Percentiles rank a stretch among this genome's conserved stretches.
phyloP scores from a whole-genome alignment of 2,797 vertebrate species.

The Xenopus petersii region DNA sequence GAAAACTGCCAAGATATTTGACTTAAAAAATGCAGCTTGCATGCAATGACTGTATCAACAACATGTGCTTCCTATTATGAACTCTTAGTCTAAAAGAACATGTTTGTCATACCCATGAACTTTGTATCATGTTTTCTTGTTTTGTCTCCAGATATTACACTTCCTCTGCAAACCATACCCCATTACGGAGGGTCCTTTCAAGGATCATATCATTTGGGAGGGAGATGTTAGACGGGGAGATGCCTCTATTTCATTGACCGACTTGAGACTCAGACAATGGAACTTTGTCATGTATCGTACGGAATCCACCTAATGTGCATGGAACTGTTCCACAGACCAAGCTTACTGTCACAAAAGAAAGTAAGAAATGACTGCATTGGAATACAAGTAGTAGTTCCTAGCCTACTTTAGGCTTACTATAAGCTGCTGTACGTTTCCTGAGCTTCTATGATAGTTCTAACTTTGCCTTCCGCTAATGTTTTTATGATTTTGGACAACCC shows the following conservation, averaged over 20 bases:
- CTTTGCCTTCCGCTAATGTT: too few species aligned
- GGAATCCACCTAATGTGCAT: slow-evolving; percentile 90
- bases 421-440: too few species aligned
- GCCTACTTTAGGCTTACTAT: too few species aligned
- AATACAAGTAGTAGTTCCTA: too few species aligned
- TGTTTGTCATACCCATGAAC: too few species aligned
- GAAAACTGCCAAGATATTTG: too few species aligned
- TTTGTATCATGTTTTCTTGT: background rate
- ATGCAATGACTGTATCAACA: too few species aligned
- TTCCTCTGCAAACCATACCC: slow-evolving; percentile 76
- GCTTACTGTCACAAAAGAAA: slow-evolving; percentile 75
- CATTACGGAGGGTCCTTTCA: slow-evolving; percentile 68
- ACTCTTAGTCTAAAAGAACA: too few species aligned
- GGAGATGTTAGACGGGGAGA: slow-evolving; percentile 73
- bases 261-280: slow-evolving; percentile 79
- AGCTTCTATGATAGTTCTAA: too few species aligned
- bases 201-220: slow-evolving; percentile 75
- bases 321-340: slow-evolving; percentile 73
- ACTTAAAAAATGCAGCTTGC: too few species aligned
- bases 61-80: too few species aligned
- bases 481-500: too few species aligned
- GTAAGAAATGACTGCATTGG: slow-evolving; percentile 60
- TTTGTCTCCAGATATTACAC: slow-evolving; percentile 78
- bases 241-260: slow-evolving; percentile 77
- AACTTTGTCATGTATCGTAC: slow-evolving; percentile 83